These are phyloP conservation scores for Lethenteron camtschaticum DNA, from an alignment of 2,113 vertebrate species.

Conservation along the genomic window DNA sequence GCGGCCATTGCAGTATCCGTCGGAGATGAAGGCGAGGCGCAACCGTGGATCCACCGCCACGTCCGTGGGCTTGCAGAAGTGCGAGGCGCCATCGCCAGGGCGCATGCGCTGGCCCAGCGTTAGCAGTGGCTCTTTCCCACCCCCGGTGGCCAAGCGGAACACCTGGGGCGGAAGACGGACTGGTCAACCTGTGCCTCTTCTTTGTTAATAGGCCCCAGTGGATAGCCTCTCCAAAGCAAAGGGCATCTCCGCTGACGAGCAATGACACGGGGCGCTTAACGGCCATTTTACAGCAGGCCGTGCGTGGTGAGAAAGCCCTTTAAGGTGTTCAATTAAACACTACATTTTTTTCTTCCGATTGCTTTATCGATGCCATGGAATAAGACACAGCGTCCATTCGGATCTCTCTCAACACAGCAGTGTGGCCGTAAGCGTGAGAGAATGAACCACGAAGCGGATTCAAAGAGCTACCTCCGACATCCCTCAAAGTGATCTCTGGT, in stretches of 20 bases:
- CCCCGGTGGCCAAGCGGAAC: conserved; percentile 1
- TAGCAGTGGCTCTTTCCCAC: not conserved
- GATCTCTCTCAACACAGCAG: too few relatives aligned
- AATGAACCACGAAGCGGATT: too few relatives aligned
- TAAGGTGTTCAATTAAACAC: not conserved
- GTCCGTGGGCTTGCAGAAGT: conserved; percentile 2
- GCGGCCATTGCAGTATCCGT: not conserved
- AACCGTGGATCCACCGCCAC: not conserved
- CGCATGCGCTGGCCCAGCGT: not conserved
- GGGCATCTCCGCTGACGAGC: not conserved
- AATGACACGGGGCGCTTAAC: not conserved
- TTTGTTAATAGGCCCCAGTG: too few relatives aligned
- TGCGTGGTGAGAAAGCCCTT: not conserved
- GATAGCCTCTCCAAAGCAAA: not conserved
- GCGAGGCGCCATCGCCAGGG: not conserved
- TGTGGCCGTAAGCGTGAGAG: too few relatives aligned
- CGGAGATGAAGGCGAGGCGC: not conserved
- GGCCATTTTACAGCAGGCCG: not conserved
- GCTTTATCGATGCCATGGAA: too few relatives aligned
- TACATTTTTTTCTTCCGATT: not conserved
- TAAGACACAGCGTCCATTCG: too few relatives aligned
- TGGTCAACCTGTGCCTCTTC: not conserved
- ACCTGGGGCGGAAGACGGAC: not conserved
- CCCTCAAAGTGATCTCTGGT: too few relatives aligned
- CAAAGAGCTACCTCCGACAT: too few relatives aligned